Base-by-base conservation (phyloP, 2,888 invertebrate species). In the Hirtodrosophila duncani region DNA sequence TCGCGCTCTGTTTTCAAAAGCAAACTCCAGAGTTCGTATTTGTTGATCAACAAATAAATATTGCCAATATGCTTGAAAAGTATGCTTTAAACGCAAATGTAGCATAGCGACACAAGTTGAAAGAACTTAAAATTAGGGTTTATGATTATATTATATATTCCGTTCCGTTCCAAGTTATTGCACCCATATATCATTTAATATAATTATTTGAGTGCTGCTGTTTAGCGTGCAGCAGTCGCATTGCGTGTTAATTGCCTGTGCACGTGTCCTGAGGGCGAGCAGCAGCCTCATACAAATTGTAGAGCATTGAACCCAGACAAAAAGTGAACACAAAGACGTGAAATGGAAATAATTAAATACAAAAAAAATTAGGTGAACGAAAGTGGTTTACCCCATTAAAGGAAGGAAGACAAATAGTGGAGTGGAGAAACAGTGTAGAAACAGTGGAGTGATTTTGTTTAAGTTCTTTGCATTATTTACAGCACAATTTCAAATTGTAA, bases 211-310 rank as follows among this genome's bases (percentile, higher is more conserved):
- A n/a, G n/a, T n/a, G n/a, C n/a, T n/a, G 27, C 29, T 24, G 11
- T 36, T 43, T 17, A 9, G 17, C 13, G 24, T 16, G 9, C n/a
- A n/a, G n/a, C n/a, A 3, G 9, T 20, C 24, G 9, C 8, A 23
- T 51, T 52, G 52, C 52, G 53, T 53, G 53, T 36, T 18, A 20
- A 43, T 23, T 11, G 23, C 16, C 29, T 38, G 56, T 46, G 56
- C 55, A 56, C 55, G 55, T 55, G 55, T 56, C 46, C 33, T 24
- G 38, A 9, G 24, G 10, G 4, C n/a, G n/a, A n/a, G n/a, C n/a
- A 26, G 2, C 5, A 10, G 10, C 3, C 9, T 9, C 9, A 10
- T n/a, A 26, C 5, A 8, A 46, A 38, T 38, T 24, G 14, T 1
- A 21, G 56, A 48, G 46, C 56, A 56, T 48, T 56, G 57, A 10